Evolutionary conservation across 2,888 invertebrate species (phyloP), one percentile per base, ranked within the genome.

Genomic region (Rhabditophanes sp.): DNA sequence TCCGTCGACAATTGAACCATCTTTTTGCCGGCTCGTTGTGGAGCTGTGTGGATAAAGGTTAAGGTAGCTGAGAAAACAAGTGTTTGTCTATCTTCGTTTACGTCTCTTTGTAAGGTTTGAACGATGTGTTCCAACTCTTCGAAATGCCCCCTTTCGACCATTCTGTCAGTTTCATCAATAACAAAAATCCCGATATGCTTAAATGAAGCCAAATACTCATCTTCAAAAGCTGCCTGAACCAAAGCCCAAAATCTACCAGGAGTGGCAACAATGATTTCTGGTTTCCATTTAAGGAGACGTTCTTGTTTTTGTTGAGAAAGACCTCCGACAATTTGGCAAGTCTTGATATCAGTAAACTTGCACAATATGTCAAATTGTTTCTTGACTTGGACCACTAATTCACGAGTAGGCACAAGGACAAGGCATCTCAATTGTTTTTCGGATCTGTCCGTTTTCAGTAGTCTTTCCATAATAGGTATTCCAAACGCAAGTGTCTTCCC

Each of bases 401-500:
- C 96, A 62, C 96, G 74, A 0, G 96, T 96, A 0, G 96, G 96
- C 0, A 90, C 85, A 30, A 96, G 66, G 36, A 96, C 78, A 3
- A 96, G 69, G 0, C 83, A 84, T 64, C 78, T 79, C 16, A 85
- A 66, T 25, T 49, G 49, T 18, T 30, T 26, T 25, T 31, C 30
- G 34, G 30, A 4, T 16, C 18, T 16, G 15, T 23, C n/a, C 14
- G 16, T n/a, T n/a, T 43, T 44, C 6, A 55, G 39, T 33, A 57
- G 49, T 18, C 49, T 45, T 28, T 45, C 44, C 37, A 96, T 68
- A 25, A 96, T 78, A 7, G 96, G 96, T 38, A 96, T 79, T 1
- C 83, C 88, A 71, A 93, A 96, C 0, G 93, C 93, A 32, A 96
- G 69, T 0, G 96, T 96, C 72, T 96, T 96, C 0, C 96, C 96